Base-by-base conservation (phyloP, 1,140 invertebrate species). In the Drosophila biarmipes region DNA sequence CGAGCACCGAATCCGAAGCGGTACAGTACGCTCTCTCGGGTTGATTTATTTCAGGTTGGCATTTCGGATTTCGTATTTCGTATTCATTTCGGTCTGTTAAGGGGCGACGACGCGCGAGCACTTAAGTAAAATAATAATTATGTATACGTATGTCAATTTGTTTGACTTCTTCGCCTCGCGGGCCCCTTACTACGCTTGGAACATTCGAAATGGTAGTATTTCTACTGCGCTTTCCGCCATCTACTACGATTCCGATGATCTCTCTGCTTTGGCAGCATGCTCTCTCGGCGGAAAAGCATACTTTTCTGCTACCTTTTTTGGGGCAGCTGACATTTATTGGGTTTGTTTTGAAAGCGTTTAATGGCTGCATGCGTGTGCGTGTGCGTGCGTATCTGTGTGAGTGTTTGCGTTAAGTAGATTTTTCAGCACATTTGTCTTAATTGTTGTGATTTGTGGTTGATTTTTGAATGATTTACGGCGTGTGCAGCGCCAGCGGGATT, bases 111-210 rank as follows among this genome's bases (percentile, higher is more conserved):
- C 84, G 85, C 80, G 85, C 85, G 85, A 89, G 85, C 85, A 90
- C 85, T 89, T 90, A 90, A 87, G 89, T 90, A 90, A 90, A 90
- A 90, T 90, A 90, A 90, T 90, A 90, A 90, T 90, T 90, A 74
- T 51, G 72, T 74, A 90, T 90, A 90, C 81, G 87, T 90, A 90
- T 90, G 87, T 90, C 87, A 90, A 90, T 90, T 90, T 90, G 87
- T 90, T 90, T 90, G 87, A 85, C 78, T 90, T 90, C 80, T 84
- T 78, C 46, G 66, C 63, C 75, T 80, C 71, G 64, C 63, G 71
- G 61, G 49, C 78, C 74, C 74, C 58, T 85, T 72, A 42, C 78
- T 84, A 52, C 56, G 62, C 27, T 71, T 58, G 3, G 3, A 31
- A 15, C 5, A 31, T 31, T 11, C 4, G 19, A 31, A 12, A 19